Percentiles rank a stretch among this genome's conserved stretches.
These are phyloP conservation scores for Trilocha varians DNA, from an alignment of 2,888 invertebrate genomes.

Conservation along the genomic window DNA sequence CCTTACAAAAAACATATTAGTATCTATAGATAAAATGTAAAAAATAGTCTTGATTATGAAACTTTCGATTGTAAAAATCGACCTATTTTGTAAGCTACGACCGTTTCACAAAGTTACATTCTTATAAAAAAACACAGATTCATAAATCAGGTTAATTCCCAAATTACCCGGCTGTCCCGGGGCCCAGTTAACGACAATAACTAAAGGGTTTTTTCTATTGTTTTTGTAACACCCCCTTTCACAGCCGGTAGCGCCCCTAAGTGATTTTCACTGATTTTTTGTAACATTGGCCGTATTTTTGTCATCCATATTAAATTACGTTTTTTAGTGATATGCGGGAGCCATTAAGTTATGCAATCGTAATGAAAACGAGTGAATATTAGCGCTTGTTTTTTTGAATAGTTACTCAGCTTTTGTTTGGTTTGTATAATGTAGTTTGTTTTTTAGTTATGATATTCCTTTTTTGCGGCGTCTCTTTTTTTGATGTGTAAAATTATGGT, in stretches of 20 bases:
- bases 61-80: no score
- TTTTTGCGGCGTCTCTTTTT: no score
- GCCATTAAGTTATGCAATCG: constrained; percentile 49
- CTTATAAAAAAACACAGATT: no score
- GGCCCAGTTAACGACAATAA: constrained; percentile 59
- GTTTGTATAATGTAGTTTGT: constrained; percentile 1
- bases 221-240: constrained; percentile 53
- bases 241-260: constrained; percentile 37
- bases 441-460: no score
- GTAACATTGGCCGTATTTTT: constrained; percentile 63
- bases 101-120: no score
- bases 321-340: constrained; percentile 70
- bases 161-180: constrained; percentile 63
- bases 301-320: constrained; percentile 71
- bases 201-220: constrained; percentile 45
- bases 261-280: constrained; percentile 50
- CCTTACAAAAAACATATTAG: no score
- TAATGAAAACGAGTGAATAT: constrained; percentile 54
- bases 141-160: constrained; percentile 55
- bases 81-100: no score
- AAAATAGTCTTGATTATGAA: no score
- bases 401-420: constrained; percentile 8
- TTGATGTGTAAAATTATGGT: no score
- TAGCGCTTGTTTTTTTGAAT: constrained; percentile 40
- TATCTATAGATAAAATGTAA: no score